A percentile compares a stretch with the other conserved stretches of the same genome.
Evolutionary conservation across 1,140 invertebrate species (phyloP).

Genomic region (Homarus americanus): DNA sequence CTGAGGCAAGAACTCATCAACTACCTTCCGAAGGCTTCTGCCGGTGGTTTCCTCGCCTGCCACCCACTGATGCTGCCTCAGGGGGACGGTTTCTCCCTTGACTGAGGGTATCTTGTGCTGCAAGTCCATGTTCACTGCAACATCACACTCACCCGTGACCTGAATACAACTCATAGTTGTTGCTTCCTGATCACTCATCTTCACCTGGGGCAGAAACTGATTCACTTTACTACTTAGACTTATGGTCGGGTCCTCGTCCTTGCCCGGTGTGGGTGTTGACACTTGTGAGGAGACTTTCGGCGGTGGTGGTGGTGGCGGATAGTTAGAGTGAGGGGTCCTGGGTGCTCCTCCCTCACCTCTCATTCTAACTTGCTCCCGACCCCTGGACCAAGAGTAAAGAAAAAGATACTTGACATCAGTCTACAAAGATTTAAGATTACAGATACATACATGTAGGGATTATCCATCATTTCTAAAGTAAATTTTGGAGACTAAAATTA

Average conservation of each 20-base stretch:
- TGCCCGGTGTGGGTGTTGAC: neutral
- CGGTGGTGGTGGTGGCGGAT: no score
- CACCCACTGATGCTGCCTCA: neutral
- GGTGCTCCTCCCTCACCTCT: neutral
- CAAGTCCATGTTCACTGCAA: no score
- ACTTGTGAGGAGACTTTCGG: no score
- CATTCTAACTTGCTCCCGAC: neutral
- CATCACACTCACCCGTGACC: no score
- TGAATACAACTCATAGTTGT: no score
- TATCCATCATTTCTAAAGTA: no score
- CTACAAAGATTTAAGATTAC: no score
- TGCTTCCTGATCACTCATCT: neutral
- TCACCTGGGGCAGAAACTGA: neutral
- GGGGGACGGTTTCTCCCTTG: neutral
- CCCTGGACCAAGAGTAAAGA: neutral
- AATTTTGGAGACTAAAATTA: no score
- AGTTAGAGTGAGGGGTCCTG: neutral
- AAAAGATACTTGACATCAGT: no score
- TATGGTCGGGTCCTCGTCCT: neutral
- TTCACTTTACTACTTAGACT: neutral
- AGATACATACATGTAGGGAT: no score
- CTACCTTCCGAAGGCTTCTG: neutral
- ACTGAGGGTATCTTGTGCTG: no score
- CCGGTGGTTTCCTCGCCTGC: neutral
- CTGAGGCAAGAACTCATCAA: slow-evolving; percentile 9